Conservation (phyloP, 2,797 vertebrate species). For the Serranus cabrilla region DNA sequence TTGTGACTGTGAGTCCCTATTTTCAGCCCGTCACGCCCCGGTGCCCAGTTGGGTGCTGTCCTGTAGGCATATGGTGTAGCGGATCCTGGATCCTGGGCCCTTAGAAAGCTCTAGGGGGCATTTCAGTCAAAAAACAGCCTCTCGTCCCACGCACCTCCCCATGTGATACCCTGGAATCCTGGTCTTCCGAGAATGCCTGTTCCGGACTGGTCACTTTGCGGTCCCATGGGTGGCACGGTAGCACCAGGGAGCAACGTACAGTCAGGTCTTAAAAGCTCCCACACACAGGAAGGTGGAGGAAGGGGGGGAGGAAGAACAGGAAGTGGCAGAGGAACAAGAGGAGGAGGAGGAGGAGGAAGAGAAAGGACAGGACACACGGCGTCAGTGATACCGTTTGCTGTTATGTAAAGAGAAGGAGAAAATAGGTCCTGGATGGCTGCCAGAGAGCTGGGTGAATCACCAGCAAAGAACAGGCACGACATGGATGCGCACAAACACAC, state of each 20-base stretch:
- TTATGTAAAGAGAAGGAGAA: conserved; percentile 88
- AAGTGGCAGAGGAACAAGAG: conserved; percentile 61
- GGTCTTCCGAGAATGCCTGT: conserved; percentile 47
- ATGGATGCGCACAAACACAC: conserved; percentile 56
- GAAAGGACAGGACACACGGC: conserved; percentile 73
- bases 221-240: conserved; percentile 45
- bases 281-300: conserved; percentile 58
- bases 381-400: conserved; percentile 74
- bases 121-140: conserved; percentile 60
- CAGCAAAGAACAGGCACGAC: conserved; percentile 74
- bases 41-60: conserved; percentile 79
- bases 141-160: conserved; percentile 56
- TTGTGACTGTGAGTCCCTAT: conserved; percentile 75
- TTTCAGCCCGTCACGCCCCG: conserved; percentile 75
- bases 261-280: conserved; percentile 50
- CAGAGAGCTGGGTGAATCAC: conserved; percentile 84
- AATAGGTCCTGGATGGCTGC: conserved; percentile 85
- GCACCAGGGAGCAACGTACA: conserved; percentile 44
- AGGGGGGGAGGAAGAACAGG: conserved; percentile 54
- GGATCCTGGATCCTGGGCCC: conserved; percentile 71
- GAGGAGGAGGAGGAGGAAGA: conserved; percentile 60
- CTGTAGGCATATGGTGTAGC: conserved; percentile 83
- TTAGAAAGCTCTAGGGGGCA: conserved; percentile 59
- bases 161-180: conserved; percentile 39
- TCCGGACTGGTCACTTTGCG: conserved; percentile 49